Conservation (phyloP, 2,797 vertebrate species). For the Borostomias antarcticus region DNA sequence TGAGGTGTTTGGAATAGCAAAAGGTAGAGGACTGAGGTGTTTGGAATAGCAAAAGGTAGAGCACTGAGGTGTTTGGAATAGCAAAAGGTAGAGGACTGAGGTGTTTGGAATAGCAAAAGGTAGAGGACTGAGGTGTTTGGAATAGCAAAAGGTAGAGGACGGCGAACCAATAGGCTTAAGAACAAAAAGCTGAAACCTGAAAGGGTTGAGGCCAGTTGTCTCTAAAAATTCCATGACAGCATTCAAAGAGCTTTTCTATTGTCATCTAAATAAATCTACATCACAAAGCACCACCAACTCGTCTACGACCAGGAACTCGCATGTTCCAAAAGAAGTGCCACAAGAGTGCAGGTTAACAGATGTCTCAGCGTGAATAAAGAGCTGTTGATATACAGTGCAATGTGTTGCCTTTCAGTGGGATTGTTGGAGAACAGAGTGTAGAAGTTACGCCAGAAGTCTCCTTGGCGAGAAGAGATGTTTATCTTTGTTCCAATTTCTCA, state of each 20-base stretch:
- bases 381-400: neutral
- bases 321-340: neutral
- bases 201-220: too few species aligned
- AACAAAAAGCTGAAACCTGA: too few species aligned
- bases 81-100: too few species aligned
- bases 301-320: neutral
- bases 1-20: too few species aligned
- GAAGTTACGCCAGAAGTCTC: neutral
- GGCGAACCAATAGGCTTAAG: too few species aligned
- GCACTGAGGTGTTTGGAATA: too few species aligned
- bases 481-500: conserved; percentile 9
- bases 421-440: neutral
- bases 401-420: neutral
- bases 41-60: too few species aligned
- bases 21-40: too few species aligned
- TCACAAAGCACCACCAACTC: neutral
- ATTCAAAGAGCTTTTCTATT: neutral
- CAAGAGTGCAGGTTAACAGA: neutral
- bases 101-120: too few species aligned
- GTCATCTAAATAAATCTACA: neutral
- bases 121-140: too few species aligned
- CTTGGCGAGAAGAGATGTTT: neutral
- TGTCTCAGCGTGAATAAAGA: neutral
- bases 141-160: too few species aligned
- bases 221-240: too few species aligned